Evolutionary conservation across 2,888 invertebrate species (phyloP).

Genomic region (Tineola bisselliella): DNA sequence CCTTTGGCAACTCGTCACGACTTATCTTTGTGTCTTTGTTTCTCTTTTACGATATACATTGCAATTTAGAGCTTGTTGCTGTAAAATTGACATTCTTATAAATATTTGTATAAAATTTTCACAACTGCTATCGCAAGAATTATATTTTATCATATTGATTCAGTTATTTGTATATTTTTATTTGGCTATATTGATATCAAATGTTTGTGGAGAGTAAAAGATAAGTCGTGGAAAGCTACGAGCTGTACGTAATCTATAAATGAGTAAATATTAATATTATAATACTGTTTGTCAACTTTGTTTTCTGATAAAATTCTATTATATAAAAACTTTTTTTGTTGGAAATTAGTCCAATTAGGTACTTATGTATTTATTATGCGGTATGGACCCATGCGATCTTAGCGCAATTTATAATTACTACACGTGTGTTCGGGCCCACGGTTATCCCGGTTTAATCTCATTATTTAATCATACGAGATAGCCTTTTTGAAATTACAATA

Average conservation of each 20-base stretch:
- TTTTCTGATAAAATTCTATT: background rate
- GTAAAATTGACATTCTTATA: background rate
- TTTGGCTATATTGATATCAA: constrained; percentile 7
- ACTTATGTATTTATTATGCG: too few relatives aligned
- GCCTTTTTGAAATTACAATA: background rate
- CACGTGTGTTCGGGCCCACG: too few relatives aligned
- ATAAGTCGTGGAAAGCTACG: constrained; percentile 19
- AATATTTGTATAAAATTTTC: background rate
- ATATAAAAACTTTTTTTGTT: too few relatives aligned
- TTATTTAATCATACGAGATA: background rate
- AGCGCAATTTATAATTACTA: too few relatives aligned
- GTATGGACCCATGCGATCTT: too few relatives aligned
- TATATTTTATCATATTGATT: background rate
- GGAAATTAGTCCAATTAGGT: too few relatives aligned
- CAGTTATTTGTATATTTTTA: constrained; percentile 9
- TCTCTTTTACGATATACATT: background rate
- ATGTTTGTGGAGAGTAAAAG: constrained; percentile 10
- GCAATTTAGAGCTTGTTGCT: background rate
- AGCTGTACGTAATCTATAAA: background rate
- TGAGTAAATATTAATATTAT: background rate
- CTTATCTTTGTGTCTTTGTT: constrained; percentile 13
- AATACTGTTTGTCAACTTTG: background rate
- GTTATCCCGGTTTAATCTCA: too few relatives aligned
- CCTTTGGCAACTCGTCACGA: constrained; percentile 20
- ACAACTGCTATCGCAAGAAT: background rate